Evolutionary conservation across 1,140 invertebrate genomes (phyloP).

Genomic region (Drosophila baimaii): DNA sequence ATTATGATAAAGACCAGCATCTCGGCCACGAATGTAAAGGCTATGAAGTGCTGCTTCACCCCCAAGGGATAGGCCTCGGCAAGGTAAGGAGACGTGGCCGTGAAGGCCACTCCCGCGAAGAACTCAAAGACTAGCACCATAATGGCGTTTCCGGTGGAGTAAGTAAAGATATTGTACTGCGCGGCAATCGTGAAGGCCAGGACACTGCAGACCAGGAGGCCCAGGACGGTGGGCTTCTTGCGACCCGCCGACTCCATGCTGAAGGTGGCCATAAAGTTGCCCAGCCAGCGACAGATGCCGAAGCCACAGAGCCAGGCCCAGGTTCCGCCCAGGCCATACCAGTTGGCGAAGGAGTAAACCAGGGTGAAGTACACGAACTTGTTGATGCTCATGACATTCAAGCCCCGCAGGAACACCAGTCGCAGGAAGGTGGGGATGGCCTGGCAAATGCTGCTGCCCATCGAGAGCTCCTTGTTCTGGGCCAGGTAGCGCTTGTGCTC

Average conservation of each 20-base stretch:
- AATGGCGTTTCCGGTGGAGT: not conserved
- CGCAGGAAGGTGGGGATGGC: slow-evolving; percentile 42
- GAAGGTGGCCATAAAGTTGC: slow-evolving; percentile 28
- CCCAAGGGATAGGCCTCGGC: slow-evolving; percentile 60
- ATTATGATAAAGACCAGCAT: slow-evolving; percentile 54
- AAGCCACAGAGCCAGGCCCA: slow-evolving; percentile 27
- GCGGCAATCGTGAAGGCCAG: slow-evolving; percentile 44
- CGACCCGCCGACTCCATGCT: slow-evolving; percentile 54
- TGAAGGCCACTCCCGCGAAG: slow-evolving; percentile 57
- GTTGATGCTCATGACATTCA: slow-evolving; percentile 58
- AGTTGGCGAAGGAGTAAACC: fast-evolving
- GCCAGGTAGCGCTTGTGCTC: slow-evolving; percentile 68
- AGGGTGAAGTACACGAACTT: slow-evolving; percentile 4
- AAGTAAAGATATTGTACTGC: not conserved
- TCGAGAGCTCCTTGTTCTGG: slow-evolving; percentile 51
- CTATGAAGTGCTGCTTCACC: slow-evolving; percentile 63
- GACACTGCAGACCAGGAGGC: slow-evolving; percentile 37
- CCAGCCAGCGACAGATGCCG: slow-evolving; percentile 34
- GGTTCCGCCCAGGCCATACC: fast-evolving
- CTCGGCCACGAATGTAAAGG: slow-evolving; percentile 54
- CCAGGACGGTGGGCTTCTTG: slow-evolving; percentile 53
- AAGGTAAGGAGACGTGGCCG: slow-evolving; percentile 49
- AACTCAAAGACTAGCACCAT: slow-evolving; percentile 44
- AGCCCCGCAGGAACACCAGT: slow-evolving; percentile 27
- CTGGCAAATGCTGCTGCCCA: slow-evolving; percentile 38